These are phyloP conservation scores for Leucophenga varia DNA, from an alignment of 1,140 invertebrate species.

Conservation along the genomic window DNA sequence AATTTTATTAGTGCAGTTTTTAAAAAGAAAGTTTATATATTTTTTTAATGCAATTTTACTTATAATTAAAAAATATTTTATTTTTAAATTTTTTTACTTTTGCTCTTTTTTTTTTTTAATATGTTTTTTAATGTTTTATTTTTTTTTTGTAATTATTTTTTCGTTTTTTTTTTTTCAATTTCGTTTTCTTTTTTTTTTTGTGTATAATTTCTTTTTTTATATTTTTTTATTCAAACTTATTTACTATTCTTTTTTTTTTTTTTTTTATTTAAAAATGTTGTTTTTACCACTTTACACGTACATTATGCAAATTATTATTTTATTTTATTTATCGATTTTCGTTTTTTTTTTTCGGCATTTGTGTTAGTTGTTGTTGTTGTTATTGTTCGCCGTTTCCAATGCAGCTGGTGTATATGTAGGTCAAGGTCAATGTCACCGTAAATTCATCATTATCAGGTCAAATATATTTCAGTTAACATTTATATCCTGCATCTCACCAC, in stretches of 20 bases:
- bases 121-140: slow-evolving; percentile 7
- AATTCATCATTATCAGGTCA: too few relatives aligned
- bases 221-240: too few relatives aligned
- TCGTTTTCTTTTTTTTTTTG: too few relatives aligned
- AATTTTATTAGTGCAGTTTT: too few relatives aligned
- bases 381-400: neutral
- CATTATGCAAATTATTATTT: slow-evolving; percentile 4
- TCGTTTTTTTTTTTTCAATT: too few relatives aligned
- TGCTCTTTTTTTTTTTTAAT: slow-evolving; percentile 1
- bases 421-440: neutral
- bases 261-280: slow-evolving; percentile 35
- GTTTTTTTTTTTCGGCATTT: slow-evolving; percentile 2
- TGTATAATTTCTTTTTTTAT: slow-evolving; percentile 6
- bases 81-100: too few relatives aligned
- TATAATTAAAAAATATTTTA: slow-evolving; percentile 17
- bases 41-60: too few relatives aligned
- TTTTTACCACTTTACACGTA: slow-evolving; percentile 27
- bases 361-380: slow-evolving; percentile 10
- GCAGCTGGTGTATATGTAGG: slow-evolving; percentile 10
- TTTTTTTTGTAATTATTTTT: slow-evolving; percentile 18
- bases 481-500: slow-evolving; percentile 42
- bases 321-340: too few relatives aligned
- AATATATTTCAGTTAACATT: slow-evolving; percentile 41
- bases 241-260: slow-evolving; percentile 30
- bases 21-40: too few relatives aligned